Evolutionary conservation across 2,797 vertebrate species (phyloP), one percentile per base, ranked within the genome.

Genomic region (Pangasius larnaudii): DNA sequence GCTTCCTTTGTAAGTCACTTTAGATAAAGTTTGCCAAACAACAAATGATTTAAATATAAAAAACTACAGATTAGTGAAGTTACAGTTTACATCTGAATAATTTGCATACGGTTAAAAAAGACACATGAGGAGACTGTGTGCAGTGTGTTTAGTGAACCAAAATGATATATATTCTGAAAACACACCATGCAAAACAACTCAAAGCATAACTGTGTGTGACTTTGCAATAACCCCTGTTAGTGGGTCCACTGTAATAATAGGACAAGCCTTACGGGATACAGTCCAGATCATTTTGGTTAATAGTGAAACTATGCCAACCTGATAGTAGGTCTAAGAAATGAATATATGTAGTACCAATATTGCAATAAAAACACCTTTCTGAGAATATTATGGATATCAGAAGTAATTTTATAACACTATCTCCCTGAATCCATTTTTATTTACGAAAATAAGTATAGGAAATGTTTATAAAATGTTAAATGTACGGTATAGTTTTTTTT

Each of bases 261-360:
- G n/a, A 56, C 77, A 58, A 10, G 16, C 18, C n/a, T 56, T 33
- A 56, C 0, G 33, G 78, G 56, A 61, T 81, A 24, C 5, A 9
- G 33, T 59, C 33, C 78, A 61, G 11, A 79, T 79, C 51, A 36
- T 58, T 79, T 79, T 79, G 77, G 30, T 33, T 79, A 58, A 18
- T 77, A 53, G 74, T n/a, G 77, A 33, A 77, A 77, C 46, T 79
- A 33, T 79, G 75, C n/a, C 27, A n/a, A 39, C 6, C 18, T 42
- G 39, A 24, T 10, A 74, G 46, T 74, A 74, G 18, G 33, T 33
- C 18, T 19, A 14, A 3, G 1, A 71, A 71, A 71, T 71, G 16
- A 19, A 7, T 30, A 33, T 33, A 69, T 46, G 8, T 22, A 22
- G 67, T 36, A 19, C 24, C 5, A 75, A 49, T 42, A 74, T 46